Percentiles rank a stretch among this genome's conserved stretches.
These are phyloP conservation scores for Pogona vitticeps DNA, from an alignment of 2,113 vertebrate genomes.

Conservation along the genomic window DNA sequence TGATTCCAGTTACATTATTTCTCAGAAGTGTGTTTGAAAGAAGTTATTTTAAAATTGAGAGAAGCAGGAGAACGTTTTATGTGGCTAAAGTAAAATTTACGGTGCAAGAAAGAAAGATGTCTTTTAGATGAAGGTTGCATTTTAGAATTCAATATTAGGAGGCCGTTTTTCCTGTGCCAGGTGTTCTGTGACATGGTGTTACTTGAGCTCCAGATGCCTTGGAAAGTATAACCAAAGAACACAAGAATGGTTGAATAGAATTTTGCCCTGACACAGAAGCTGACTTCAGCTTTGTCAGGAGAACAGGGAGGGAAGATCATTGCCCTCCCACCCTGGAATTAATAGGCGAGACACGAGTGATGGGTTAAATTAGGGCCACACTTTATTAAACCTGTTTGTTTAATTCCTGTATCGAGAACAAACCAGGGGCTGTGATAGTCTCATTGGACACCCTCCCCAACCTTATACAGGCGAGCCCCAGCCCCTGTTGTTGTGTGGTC, in stretches of 20 bases:
- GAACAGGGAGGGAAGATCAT: not conserved
- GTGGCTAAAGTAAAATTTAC: not conserved
- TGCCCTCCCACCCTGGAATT: too few species aligned
- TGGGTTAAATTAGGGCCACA: too few species aligned
- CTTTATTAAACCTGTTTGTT: too few species aligned
- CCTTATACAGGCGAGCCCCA: too few species aligned
- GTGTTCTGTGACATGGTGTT: not conserved
- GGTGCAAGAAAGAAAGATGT: not conserved
- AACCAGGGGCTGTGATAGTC: too few species aligned
- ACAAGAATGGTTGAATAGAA: not conserved
- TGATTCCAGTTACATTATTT: slow-evolving; percentile 16
- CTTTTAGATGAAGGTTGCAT: not conserved
- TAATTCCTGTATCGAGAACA: too few species aligned
- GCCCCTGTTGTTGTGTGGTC: too few species aligned
- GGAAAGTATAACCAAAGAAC: not conserved
- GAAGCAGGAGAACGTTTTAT: not conserved
- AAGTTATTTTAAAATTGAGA: not conserved
- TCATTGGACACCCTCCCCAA: too few species aligned
- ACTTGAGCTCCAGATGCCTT: not conserved
- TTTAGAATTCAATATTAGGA: not conserved
- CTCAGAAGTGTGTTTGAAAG: not conserved
- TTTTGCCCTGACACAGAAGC: not conserved
- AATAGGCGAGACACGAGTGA: too few species aligned
- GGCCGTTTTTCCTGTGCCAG: not conserved
- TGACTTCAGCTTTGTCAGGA: not conserved